Evolutionary conservation across 2,888 invertebrate species (phyloP), one percentile per base, ranked within the genome.

Genomic region (Diarsia rubi): DNA sequence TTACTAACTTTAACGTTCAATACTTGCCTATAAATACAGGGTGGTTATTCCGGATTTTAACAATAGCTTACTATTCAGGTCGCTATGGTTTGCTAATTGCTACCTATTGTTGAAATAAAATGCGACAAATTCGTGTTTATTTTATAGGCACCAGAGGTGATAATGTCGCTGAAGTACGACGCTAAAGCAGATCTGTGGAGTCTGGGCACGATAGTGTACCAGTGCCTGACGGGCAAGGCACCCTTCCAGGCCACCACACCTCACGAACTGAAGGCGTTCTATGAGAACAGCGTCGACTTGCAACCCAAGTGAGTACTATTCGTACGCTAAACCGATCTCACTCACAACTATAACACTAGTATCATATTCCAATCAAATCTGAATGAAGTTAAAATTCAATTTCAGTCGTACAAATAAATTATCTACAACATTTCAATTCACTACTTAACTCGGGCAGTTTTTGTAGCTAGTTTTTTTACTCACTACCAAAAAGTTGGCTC

Each of bases 111-210:
- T 16, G n/a, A 62, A 42, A 44, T n/a, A 42, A 62, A 62, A 42
- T 62, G 42, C n/a, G 12, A n/a, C 3, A 60, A 37, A 42, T 14
- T 27, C 1, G 4, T 62, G 14, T 60, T n/a, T 12, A 14, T 37
- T 0, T 62, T 42, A 24, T 93, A 98, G 99, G 99, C 99, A 52
- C 99, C 99, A 0, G 99, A 99, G 97, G 99, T 99, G 72, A 99
- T 99, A 90, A 99, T 99, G 99, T 99, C 99, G 3, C 96, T 99
- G 82, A 99, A 99, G 92, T 99, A 99, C 93, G 99, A 99, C 95
- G 99, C 99, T 72, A 99, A 99, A 97, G 99, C 99, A 16, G 99
- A 99, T 96, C 97, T 99, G 77, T 99, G 99, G 99, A 99, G 99
- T 86, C 97, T 99, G 88, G 99, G 99, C 72, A 99, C 99, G 27